Conservation (phyloP, 2,888 invertebrate genomes). For the Drosophila subsilvestris region DNA sequence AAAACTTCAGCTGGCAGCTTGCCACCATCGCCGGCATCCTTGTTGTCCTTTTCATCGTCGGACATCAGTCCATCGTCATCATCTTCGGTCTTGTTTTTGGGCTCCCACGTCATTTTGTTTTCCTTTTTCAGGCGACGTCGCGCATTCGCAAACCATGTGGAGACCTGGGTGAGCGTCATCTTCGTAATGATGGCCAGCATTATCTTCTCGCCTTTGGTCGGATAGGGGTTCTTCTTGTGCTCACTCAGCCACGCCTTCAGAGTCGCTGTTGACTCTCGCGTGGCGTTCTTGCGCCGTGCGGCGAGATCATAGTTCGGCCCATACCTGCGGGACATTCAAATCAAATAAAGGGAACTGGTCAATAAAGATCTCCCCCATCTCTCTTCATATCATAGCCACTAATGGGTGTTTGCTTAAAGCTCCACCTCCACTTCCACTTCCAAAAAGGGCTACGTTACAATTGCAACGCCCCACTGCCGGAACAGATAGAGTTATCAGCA, state of each 20-base stretch:
- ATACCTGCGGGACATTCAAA: constrained; percentile 87
- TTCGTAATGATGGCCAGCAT: constrained; percentile 98
- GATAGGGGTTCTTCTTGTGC: constrained; percentile 98
- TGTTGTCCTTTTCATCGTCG: constrained; percentile 94
- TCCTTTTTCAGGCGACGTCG: constrained; percentile 96
- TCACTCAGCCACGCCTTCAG: constrained; percentile 99
- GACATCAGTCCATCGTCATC: constrained; percentile 94
- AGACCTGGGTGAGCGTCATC: constrained; percentile 97
- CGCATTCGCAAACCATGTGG: constrained; percentile 99
- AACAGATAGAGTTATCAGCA: background rate
- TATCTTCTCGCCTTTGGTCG: constrained; percentile 97
- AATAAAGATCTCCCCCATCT: constrained; percentile 20
- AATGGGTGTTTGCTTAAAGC: constrained; percentile 32
- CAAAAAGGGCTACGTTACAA: background rate
- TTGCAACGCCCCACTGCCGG: constrained; percentile 1
- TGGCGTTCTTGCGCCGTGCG: constrained; percentile 97
- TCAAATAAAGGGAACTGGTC: constrained; percentile 13
- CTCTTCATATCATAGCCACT: constrained; percentile 16
- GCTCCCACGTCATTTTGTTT: constrained; percentile 99
- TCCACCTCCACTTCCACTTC: background rate
- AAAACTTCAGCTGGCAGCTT: constrained; percentile 84
- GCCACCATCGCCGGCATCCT: constrained; percentile 89
- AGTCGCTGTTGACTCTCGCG: constrained; percentile 98
- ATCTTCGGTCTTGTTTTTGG: constrained; percentile 95
- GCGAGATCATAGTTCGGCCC: constrained; percentile 97